phyloP scores from a whole-genome alignment of 2,888 invertebrate genomes.

The Protula sp. region DNA sequence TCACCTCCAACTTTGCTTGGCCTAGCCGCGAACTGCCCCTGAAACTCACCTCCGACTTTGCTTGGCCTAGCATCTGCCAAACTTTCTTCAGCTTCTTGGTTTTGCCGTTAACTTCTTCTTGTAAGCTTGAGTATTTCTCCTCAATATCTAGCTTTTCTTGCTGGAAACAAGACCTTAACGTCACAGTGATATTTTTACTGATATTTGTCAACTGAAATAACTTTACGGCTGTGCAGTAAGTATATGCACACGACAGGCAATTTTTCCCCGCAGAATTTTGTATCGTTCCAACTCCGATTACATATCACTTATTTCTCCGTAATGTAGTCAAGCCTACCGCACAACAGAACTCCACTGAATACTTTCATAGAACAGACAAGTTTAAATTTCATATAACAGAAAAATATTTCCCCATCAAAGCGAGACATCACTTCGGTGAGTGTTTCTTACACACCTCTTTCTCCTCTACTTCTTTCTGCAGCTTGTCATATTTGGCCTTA shows the following conservation, averaged over 20 bases:
- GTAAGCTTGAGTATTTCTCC: conserved; percentile 86
- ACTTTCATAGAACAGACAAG: neutral
- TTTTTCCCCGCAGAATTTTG: too few species aligned
- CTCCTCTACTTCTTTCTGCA: conserved; percentile 76
- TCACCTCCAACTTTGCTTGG: too few species aligned
- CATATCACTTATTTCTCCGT: neutral
- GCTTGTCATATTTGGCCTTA: conserved; percentile 71
- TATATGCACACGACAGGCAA: too few species aligned
- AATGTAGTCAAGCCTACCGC: neutral
- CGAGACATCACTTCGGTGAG: too few species aligned
- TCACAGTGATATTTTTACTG: neutral
- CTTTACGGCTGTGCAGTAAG: neutral
- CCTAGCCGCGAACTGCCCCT: too few species aligned
- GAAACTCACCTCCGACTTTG: conserved; percentile 53
- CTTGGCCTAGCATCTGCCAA: conserved; percentile 76
- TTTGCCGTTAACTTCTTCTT: conserved; percentile 90
- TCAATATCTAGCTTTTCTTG: conserved; percentile 89
- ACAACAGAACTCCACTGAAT: neutral
- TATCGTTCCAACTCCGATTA: neutral
- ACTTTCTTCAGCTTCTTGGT: conserved; percentile 83
- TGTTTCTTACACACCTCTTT: conserved; percentile 67
- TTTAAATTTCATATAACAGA: too few species aligned
- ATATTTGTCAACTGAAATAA: too few species aligned
- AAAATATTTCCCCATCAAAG: too few species aligned
- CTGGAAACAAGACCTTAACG: conserved; percentile 53